Evolutionary conservation across 2,888 invertebrate species (phyloP), one percentile per base, ranked within the genome.

Genomic region (Lordiphosa fenestrarum): DNA sequence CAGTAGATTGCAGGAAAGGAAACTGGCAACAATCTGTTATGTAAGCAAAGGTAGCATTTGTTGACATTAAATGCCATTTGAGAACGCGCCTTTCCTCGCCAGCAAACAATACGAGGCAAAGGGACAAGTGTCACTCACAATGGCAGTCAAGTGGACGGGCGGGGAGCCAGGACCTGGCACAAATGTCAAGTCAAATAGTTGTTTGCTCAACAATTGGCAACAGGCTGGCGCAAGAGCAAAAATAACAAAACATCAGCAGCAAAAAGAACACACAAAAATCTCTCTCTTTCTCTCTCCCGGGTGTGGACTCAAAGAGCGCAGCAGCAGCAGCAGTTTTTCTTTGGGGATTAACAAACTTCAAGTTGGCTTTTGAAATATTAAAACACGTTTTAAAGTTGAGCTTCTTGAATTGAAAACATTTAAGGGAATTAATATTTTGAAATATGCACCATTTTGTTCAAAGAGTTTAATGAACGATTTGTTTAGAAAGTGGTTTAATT

Each of bases 171-270:
- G 41, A 12, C 53, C 7, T 25, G 7, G 35, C 50, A 47, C 19
- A 71, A 53, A 61, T 66, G 62, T 66, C 47, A 69, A 76, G 61
- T 68, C 60, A 44, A 64, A 67, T 66, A 49, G 69, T 66, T 76
- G 65, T 69, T 73, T 69, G 57, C 61, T 53, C 58, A 71, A 82
- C 72, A 77, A 82, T 77, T 66, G 70, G 70, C 66, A 76, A 65
- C 64, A 71, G 83, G 64, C 80, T 58, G 53, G 30, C 30, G 30
- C 30, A 9, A 30, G 30, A 9, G 10, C 30, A 30, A 30, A 10
- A 30, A 25, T 35, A 30, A 65, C 55, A 21, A 39, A 46, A 30
- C 33, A 41, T 40, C 10, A 44, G 5, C 15, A 3, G 25, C 21
- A 39, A 38, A 60, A 44, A 46, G 47, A 30, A 35, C 49, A 44